Conservation (phyloP, 2,888 invertebrate species). For the Lucinisca nassula region DNA sequence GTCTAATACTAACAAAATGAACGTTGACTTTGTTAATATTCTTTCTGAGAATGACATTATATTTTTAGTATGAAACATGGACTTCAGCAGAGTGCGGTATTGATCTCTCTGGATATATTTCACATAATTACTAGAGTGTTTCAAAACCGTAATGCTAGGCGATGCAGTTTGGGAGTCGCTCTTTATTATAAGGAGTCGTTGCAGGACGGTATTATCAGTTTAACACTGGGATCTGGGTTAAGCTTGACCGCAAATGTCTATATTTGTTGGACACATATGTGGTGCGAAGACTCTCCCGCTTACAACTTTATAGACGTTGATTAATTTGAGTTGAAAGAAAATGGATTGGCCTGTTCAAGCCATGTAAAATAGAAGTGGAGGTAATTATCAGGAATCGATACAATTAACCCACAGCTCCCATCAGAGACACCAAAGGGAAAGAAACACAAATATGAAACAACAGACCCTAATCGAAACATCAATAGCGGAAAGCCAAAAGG, state of each 20-base stretch:
- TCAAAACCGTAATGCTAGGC: not conserved
- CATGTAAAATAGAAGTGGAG: no score
- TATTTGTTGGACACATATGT: not conserved
- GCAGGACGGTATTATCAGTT: not conserved
- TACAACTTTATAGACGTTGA: not conserved
- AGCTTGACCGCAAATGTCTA: not conserved
- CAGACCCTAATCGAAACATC: no score
- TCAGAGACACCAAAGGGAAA: no score
- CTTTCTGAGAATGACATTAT: constrained; percentile 34
- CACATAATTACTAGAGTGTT: constrained; percentile 23
- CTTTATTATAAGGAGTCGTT: not conserved
- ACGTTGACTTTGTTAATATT: constrained; percentile 13
- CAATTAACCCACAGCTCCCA: no score
- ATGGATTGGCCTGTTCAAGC: no score
- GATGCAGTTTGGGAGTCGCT: constrained; percentile 13
- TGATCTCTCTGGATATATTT: not conserved
- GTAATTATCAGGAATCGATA: no score
- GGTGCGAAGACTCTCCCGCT: not conserved
- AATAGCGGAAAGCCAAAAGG: no score
- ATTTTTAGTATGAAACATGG: constrained; percentile 33
- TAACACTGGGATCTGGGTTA: not conserved
- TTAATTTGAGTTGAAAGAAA: not conserved
- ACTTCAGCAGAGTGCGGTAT: not conserved
- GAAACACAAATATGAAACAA: no score
- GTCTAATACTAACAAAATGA: not conserved